These are phyloP conservation scores for Thunnus albacares DNA, from an alignment of 2,797 vertebrate genomes.

Conservation along the genomic window DNA sequence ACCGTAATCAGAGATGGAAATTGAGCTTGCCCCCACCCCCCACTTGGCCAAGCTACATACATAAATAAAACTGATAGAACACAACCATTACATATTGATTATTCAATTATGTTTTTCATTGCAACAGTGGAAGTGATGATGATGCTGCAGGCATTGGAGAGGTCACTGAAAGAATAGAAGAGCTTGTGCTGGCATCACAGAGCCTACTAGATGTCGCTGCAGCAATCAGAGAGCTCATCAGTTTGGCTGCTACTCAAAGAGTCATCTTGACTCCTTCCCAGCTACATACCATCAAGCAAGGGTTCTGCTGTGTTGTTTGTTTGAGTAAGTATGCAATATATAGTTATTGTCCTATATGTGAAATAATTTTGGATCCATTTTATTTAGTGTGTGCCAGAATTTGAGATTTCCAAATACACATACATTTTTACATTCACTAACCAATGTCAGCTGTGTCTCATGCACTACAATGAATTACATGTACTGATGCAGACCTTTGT, in stretches of 20 bases:
- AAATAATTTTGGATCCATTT: conserved; percentile 12
- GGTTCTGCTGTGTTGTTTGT: conserved; percentile 23
- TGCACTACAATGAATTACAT: neutral
- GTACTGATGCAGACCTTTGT: neutral
- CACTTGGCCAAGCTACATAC: no score
- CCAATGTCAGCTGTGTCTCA: neutral
- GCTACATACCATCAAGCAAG: conserved; percentile 32
- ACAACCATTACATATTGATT: conserved; percentile 5
- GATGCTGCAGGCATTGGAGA: conserved; percentile 22
- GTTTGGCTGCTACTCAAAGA: neutral
- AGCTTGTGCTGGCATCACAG: conserved; percentile 14
- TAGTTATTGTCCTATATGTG: conserved; percentile 12
- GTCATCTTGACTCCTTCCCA: conserved; percentile 8
- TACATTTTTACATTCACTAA: neutral
- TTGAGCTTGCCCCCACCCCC: no score
- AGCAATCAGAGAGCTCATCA: conserved; percentile 20
- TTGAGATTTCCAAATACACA: neutral
- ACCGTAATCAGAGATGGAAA: no score
- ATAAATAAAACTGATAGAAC: neutral
- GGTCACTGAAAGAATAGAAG: conserved; percentile 17
- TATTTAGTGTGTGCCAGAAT: conserved; percentile 5
- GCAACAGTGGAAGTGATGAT: conserved; percentile 13
- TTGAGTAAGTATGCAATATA: conserved; percentile 17
- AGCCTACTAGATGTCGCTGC: conserved; percentile 25
- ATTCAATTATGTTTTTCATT: neutral